Base-by-base conservation (phyloP, 2,113 vertebrate species). In the Prietella phreatophila region DNA sequence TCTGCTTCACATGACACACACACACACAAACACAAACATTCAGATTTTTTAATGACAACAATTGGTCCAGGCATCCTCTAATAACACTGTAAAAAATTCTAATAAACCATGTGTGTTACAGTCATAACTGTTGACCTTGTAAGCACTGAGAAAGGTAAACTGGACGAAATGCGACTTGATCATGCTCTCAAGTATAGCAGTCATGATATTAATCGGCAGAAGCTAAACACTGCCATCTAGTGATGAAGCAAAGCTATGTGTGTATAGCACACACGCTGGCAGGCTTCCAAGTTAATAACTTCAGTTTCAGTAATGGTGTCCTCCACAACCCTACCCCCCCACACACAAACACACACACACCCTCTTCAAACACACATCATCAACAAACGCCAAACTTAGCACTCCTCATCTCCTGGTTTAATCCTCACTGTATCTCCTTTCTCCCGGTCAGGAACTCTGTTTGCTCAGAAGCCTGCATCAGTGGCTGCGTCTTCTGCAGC, bases 391-490 rank as follows among this genome's bases (percentile, higher is more conserved):
- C 1, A 53, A 53, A 55, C 53, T 13, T 55, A 47, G 47, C 1
- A 1, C 47, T 47, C 5, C 7, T 47, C 47, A 47, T 47, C 47
- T 47, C 47, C 47, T 81, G 53, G 33, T 82, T 25, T 39, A 39
- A 36, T 13, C 33, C 55, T 82, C 20, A 39, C 80, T 6, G 20
- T 39, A 2, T 82, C 56, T 13, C 20, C 8, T 1, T 60, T 82
- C 30, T 61, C 56, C 20, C 20, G 27, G 53, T 58, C 30, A 96
- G 95, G 95, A 94, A 96, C 94, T 78, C 92, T 96, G 86, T 96
- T 95, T 88, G 95, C 95, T 61, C 95, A 96, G 93, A 95, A 95
- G 92, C 90, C 95, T 1, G 91, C 85, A 33, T 81, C 87, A 0
- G 93, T 84, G 22, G 79, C 91, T 2, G 67, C 91, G 61, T 90